Conservation (phyloP, 2,113 vertebrate species). For the Channa argus region DNA sequence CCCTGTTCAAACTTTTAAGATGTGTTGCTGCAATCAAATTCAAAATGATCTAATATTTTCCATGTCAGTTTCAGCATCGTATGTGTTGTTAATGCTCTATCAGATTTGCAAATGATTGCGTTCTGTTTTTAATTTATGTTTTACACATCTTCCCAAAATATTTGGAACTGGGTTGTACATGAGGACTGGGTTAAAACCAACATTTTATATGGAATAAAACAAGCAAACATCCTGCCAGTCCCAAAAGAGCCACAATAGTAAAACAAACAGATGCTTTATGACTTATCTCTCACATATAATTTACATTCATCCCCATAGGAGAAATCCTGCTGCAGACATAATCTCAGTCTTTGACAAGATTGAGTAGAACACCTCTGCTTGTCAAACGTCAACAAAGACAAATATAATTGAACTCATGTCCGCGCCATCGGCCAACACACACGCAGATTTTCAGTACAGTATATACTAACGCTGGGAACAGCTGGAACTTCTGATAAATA, state of each 20-base stretch:
- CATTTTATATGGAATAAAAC: slow-evolving; percentile 2
- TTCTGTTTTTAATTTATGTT: too few species aligned
- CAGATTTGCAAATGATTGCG: too few species aligned
- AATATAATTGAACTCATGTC: slow-evolving; percentile 1
- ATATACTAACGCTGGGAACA: slow-evolving; percentile 36
- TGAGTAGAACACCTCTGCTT: slow-evolving; percentile 58
- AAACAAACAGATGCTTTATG: slow-evolving; percentile 10
- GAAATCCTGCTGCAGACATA: slow-evolving; percentile 9
- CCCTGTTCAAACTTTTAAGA: too few species aligned
- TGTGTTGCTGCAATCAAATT: too few species aligned
- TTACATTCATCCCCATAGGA: slow-evolving; percentile 5
- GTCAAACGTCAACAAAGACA: slow-evolving; percentile 39
- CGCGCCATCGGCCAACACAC: slow-evolving; percentile 4
- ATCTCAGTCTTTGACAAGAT: slow-evolving; percentile 65
- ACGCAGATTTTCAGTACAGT: slow-evolving; percentile 16
- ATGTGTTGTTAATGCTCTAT: too few species aligned
- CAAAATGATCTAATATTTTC: too few species aligned
- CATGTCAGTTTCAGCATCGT: too few species aligned
- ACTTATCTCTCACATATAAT: slow-evolving; percentile 10
- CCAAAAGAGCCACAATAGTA: background rate
- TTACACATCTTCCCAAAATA: too few species aligned
- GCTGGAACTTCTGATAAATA: slow-evolving; percentile 69
- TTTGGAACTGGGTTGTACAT: background rate
- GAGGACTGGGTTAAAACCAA: slow-evolving; percentile 8
- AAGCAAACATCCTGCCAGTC: background rate